These are phyloP conservation scores for Dicaeum eximium DNA, from an alignment of 2,113 vertebrate genomes.

Conservation along the genomic window DNA sequence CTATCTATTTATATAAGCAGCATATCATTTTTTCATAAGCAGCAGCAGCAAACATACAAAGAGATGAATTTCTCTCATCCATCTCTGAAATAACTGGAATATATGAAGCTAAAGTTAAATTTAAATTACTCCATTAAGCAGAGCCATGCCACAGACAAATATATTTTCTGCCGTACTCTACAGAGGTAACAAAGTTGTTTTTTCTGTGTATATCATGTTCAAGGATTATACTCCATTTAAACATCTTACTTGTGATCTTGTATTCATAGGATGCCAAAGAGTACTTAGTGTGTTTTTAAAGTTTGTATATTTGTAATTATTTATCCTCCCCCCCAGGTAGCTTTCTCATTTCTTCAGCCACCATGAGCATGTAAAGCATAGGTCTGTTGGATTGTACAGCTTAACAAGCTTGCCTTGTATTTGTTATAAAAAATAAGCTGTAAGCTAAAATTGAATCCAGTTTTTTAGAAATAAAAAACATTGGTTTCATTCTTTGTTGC, in stretches of 20 bases:
- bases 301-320: neutral
- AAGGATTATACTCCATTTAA: neutral
- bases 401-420: neutral
- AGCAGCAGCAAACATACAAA: conserved; percentile 33
- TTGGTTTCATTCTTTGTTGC: neutral
- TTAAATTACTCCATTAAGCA: conserved; percentile 51
- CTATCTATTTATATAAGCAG: conserved; percentile 49
- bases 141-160: neutral
- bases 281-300: neutral
- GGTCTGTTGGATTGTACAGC: neutral
- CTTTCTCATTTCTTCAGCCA: neutral
- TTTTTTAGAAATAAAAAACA: neutral
- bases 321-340: neutral
- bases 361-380: neutral
- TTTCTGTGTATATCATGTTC: neutral
- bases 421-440: neutral
- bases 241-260: neutral
- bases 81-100: conserved; percentile 1
- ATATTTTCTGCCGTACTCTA: neutral
- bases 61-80: conserved; percentile 32
- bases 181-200: neutral
- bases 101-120: conserved; percentile 7
- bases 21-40: conserved; percentile 35
- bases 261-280: neutral
- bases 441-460: neutral